Base-by-base conservation (phyloP, 2,888 invertebrate species). In the Nesidiocoris tenuis region DNA sequence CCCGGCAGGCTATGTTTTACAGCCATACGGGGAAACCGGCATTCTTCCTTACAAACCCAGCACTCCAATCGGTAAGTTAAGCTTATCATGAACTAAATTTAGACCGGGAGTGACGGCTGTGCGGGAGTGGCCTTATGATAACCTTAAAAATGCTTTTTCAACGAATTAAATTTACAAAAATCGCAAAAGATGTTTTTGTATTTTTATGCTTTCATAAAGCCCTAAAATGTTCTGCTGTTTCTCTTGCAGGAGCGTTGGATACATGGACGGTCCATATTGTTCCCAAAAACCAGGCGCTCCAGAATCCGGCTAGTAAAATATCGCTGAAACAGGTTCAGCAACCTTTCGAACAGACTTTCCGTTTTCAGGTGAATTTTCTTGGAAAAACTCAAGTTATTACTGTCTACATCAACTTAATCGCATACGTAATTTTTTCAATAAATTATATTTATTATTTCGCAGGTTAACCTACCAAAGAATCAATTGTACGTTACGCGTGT, bases 401-500 rank as follows among this genome's bases (percentile, higher is more conserved):
- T n/a, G n/a, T n/a, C n/a, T n/a, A n/a, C n/a, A n/a, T n/a, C n/a
- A n/a, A n/a, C n/a, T n/a, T n/a, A n/a, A n/a, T n/a, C n/a, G n/a
- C n/a, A n/a, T n/a, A n/a, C n/a, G n/a, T n/a, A n/a, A n/a, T n/a
- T n/a, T n/a, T n/a, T n/a, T n/a, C n/a, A n/a, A n/a, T n/a, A n/a
- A n/a, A n/a, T n/a, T n/a, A n/a, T n/a, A 39, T 21, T 83, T 61
- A 24, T 66, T 77, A 64, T 75, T 55, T 1, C 76, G 18, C 83
- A 88, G 83, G 91, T 94, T 54, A 89, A 92, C 82, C 85, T 94
- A 80, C 94, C 93, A 39, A 87, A 90, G 80, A 91, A 91, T 82
- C 93, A 94, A 84, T 86, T 93, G 76, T 91, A 89, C 84, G 93
- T 94, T 12, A 87, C 89, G 57, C 86, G 94, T 78, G 88, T 93